Conservation (phyloP, 2,888 invertebrate genomes). For the Eulithis testata region DNA sequence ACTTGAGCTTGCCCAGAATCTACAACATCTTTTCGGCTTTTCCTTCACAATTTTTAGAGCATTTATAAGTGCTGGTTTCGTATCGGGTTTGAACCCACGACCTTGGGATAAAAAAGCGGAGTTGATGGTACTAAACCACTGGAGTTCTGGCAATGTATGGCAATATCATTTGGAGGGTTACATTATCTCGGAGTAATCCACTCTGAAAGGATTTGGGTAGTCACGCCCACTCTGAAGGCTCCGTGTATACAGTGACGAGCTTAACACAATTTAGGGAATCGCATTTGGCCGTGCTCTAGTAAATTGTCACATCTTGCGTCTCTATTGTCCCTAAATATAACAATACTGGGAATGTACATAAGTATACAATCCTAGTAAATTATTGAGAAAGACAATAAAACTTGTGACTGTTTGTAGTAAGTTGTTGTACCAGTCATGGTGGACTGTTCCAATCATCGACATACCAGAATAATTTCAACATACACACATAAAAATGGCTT, state of each 20-base stretch:
- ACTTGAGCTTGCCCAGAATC: too few relatives aligned
- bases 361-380: too few relatives aligned
- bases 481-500: too few relatives aligned
- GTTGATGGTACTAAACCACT: not conserved
- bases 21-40: too few relatives aligned
- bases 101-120: not conserved
- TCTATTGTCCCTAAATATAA: not conserved
- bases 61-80: too few relatives aligned
- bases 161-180: constrained; percentile 11
- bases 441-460: too few relatives aligned
- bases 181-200: constrained; percentile 20
- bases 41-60: too few relatives aligned
- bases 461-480: too few relatives aligned
- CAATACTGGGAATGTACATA: not conserved
- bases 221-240: constrained; percentile 3
- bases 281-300: constrained; percentile 21
- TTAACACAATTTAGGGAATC: constrained; percentile 25
- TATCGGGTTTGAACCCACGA: too few relatives aligned
- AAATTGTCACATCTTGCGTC: constrained; percentile 16
- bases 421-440: too few relatives aligned
- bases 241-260: constrained; percentile 17
- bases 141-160: not conserved
- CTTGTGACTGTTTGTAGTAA: too few relatives aligned
- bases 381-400: too few relatives aligned
- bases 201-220: constrained; percentile 6